Base-by-base conservation (phyloP, 2,113 vertebrate species). In the Platichthys flesus region DNA sequence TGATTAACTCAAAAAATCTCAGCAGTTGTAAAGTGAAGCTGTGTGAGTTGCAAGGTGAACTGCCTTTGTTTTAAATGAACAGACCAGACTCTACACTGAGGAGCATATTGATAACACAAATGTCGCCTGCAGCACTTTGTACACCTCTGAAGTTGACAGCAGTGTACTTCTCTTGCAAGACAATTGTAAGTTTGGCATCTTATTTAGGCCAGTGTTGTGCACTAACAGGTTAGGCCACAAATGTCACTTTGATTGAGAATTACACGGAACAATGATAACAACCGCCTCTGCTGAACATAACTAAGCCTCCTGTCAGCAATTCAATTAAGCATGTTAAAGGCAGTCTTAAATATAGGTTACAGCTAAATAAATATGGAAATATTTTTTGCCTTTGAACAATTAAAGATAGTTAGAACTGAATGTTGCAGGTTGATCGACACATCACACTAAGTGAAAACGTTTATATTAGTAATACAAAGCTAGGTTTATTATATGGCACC, bases 171-270 rank as follows among this genome's bases (percentile, higher is more conserved):
- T 63, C 21, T 54, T 37, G 31, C 0, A 28, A 28, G 28, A 28
- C 28, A 57, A 85, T 67, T 42, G 28, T 20, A 64, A 67, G 47
- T 40, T 65, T 28, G 5, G 28, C 5, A 28, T 5, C 28, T 28
- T 28, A 28, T 28, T 35, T 42, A 66, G 20, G 15, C 8, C 5
- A 2, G 15, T 13, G 26, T 55, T 65, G 54, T 58, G 55, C 76
- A 49, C 47, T 10, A 77, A 88, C 82, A 71, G 76, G 79, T 82
- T 67, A 65, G 55, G 40, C 80, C 84, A 72, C 78, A 85, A 70
- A 82, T 75, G 84, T 88, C 82, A 87, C 31, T 7, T 2, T 71
- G 49, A 84, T 59, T 71, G 49, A 84, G 74, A 71, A 55, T 9
- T 14, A 55, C 64, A 61, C 37, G 1, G 54, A 76, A 68, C 76